Conservation (phyloP, 1,140 invertebrate species). For the Drosophila repleta region DNA sequence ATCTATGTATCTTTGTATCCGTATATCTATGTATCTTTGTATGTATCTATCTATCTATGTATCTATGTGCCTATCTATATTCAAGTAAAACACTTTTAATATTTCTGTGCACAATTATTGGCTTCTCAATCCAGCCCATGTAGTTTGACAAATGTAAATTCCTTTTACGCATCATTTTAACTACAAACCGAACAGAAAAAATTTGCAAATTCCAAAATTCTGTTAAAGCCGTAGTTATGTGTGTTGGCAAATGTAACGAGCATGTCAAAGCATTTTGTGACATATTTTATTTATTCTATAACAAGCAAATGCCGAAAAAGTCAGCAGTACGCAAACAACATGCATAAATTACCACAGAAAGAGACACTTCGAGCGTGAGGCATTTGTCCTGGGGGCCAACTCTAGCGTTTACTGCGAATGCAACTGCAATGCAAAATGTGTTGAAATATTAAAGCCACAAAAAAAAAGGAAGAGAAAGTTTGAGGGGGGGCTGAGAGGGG, state of each 20-base stretch:
- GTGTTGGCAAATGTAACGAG: constrained; percentile 52
- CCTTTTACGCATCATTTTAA: too few species aligned
- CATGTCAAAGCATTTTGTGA: constrained; percentile 72
- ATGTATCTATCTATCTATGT: too few species aligned
- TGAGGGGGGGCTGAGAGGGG: neutral
- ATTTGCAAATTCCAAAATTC: neutral
- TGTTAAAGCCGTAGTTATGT: neutral
- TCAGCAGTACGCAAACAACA: constrained; percentile 72
- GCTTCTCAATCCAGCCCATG: too few species aligned
- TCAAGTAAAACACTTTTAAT: too few species aligned
- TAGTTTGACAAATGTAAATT: too few species aligned
- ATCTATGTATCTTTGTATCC: too few species aligned
- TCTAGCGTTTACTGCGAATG: constrained; percentile 21
- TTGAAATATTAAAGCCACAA: constrained; percentile 74
- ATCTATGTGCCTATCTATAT: too few species aligned
- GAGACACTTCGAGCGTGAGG: constrained; percentile 51
- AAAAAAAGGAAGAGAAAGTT: neutral
- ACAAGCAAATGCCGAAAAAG: constrained; percentile 71
- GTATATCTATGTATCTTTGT: too few species aligned
- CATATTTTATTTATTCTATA: constrained; percentile 75
- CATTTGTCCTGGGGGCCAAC: constrained; percentile 13
- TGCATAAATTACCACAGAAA: constrained; percentile 75
- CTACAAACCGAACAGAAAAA: neutral
- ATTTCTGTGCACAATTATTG: too few species aligned
- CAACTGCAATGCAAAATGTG: constrained; percentile 72